These are phyloP conservation scores for Colaptes auratus DNA, from an alignment of 2,113 vertebrate species.

Conservation along the genomic window DNA sequence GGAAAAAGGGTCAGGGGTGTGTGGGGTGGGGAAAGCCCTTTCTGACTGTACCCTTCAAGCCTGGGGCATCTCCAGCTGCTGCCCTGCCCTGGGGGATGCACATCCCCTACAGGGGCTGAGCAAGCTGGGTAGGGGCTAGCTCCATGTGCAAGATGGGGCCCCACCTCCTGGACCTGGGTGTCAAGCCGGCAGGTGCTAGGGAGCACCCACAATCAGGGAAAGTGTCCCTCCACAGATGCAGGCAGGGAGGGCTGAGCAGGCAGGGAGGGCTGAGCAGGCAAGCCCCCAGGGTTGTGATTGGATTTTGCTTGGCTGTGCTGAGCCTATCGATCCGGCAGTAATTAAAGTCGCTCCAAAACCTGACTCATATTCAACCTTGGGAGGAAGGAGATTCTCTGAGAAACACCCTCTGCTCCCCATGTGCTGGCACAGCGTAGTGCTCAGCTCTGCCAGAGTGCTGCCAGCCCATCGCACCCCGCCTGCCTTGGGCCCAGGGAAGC, in stretches of 20 bases:
- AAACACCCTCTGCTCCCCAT: neutral
- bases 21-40: too few relatives aligned
- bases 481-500: neutral
- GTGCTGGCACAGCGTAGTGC: neutral
- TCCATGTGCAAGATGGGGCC: neutral
- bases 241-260: neutral
- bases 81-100: rapidly evolving
- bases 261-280: neutral
- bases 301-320: conserved; percentile 56
- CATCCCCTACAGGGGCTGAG: neutral
- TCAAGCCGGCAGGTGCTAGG: neutral
- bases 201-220: neutral
- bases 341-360: conserved; percentile 70
- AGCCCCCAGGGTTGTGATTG: conserved; percentile 13
- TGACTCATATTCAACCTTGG: conserved; percentile 69
- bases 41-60: neutral
- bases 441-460: neutral
- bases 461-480: neutral
- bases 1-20: neutral
- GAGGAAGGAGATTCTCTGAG: conserved; percentile 27
- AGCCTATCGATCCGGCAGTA: conserved; percentile 65
- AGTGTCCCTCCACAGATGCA: rapidly evolving
- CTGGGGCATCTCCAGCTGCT: neutral
- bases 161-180: rapidly evolving
- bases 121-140: neutral